These are phyloP conservation scores for Papilio glaucus DNA, from an alignment of 1,140 invertebrate species.

Conservation along the genomic window DNA sequence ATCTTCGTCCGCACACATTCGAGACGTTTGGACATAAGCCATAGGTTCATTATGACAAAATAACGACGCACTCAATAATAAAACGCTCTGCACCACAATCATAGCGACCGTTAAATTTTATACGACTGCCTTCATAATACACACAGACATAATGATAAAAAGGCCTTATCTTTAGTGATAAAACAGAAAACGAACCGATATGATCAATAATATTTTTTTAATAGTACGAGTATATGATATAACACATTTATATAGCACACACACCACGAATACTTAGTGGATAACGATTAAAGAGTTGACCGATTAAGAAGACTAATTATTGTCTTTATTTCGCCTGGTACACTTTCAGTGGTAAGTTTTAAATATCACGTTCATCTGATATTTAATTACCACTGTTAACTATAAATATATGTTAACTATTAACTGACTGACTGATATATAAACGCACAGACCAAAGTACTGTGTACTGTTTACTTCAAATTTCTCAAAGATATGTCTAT, in stretches of 20 bases:
- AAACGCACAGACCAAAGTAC: no score
- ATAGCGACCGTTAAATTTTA: conserved; percentile 41
- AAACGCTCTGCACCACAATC: conserved; percentile 39
- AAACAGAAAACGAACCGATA: not conserved
- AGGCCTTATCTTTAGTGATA: not conserved
- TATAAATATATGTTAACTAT: no score
- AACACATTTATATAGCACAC: not conserved
- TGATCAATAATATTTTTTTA: conserved; percentile 4
- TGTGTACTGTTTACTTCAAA: no score
- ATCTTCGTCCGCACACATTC: not conserved
- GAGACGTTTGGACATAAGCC: not conserved
- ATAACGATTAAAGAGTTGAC: not conserved
- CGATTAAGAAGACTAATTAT: not conserved
- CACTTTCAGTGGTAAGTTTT: no score
- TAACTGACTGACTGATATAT: no score
- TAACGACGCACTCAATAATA: conserved; percentile 23
- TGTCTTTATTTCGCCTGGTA: not conserved
- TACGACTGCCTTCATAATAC: not conserved
- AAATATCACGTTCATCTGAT: no score
- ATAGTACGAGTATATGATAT: not conserved
- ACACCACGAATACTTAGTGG: not conserved
- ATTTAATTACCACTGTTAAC: no score
- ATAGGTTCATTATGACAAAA: conserved; percentile 7
- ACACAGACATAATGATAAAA: conserved; percentile 10
- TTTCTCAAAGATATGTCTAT: no score